These are phyloP conservation scores for Lacerta bilineata DNA, from an alignment of 2,797 vertebrate species.

Conservation along the genomic window DNA sequence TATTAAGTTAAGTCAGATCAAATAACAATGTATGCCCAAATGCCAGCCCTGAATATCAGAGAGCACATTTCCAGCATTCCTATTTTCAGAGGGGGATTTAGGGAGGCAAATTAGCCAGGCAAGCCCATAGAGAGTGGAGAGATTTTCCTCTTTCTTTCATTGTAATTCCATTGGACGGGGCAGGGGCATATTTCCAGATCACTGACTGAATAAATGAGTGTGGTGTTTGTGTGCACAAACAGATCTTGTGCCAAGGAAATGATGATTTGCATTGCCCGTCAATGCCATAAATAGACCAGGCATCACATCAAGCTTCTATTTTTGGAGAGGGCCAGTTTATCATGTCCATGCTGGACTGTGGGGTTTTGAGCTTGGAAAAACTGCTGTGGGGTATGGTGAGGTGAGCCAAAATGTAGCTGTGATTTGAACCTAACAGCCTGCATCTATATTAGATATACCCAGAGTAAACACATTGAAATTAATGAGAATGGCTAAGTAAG, in stretches of 20 bases:
- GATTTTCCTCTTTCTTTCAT: neutral
- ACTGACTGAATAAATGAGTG: neutral
- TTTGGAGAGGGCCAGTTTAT: neutral
- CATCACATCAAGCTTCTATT: neutral
- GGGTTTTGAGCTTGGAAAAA: neutral
- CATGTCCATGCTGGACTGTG: neutral
- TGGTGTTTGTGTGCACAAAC: neutral
- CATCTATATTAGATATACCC: no score
- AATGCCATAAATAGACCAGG: neutral
- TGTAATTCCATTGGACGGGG: neutral
- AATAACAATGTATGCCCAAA: neutral
- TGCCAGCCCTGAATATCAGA: no score
- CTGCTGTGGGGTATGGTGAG: no score
- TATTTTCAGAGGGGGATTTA: neutral
- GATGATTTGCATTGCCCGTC: neutral
- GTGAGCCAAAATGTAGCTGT: neutral
- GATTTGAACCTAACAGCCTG: no score
- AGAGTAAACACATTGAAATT: no score
- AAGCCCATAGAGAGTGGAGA: neutral
- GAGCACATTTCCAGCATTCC: neutral
- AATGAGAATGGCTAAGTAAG: no score
- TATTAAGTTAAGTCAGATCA: neutral
- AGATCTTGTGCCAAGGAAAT: neutral
- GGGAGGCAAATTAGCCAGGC: neutral
- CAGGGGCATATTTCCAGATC: slow-evolving; percentile 14